Evolutionary conservation across 2,113 vertebrate species (phyloP), one percentile per base, ranked within the genome.

Genomic region (Oryzias javanicus): DNA sequence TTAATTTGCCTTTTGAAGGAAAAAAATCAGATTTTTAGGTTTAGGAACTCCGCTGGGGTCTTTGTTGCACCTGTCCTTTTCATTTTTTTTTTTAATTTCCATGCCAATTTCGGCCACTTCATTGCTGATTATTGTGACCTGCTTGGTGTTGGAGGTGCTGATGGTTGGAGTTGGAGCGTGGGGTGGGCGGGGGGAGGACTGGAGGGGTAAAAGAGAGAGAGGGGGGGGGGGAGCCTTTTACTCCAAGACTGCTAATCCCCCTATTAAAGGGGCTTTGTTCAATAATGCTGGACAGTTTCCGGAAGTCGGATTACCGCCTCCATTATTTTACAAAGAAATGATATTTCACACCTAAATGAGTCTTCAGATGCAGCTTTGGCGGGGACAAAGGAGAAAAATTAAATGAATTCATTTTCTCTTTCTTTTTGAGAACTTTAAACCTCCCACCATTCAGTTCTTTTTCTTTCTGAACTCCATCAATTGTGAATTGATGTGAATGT

Each of bases 231-330:
- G 90, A 92, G 91, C 92, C 90, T 94, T 90, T 93, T 90, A 93
- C 88, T 94, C 86, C 91, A 90, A 92, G 94, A 92, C 91, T 65
- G 84, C 95, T 98, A 98, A 99, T 98, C 97, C 96, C 92, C 92
- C 93, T 92, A 94, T 96, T 96, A 95, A 98, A 95, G 94, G 92
- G 91, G 91, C 93, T 94, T 95, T 93, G 92, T 96, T 94, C 95
- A 96, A 97, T 94, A 97, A 95, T 94, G 95, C 94, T 93, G 90
- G 93, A 95, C 92, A 94, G 92, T 98, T 96, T 98, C 96, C 94
- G 95, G 95, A 98, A 98, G 94, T 96, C 91, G 95, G 95, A 98
- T 98, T 97, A 98, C 89, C 90, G 87, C 92, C 89, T 92, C 92
- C 90, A 89, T 95, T 94, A 93, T 94, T 91, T 85, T 93, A 94